Evolutionary conservation across 2,113 vertebrate genomes (phyloP), one percentile per base, ranked within the genome.

Genomic region (Calidris pygmaea): DNA sequence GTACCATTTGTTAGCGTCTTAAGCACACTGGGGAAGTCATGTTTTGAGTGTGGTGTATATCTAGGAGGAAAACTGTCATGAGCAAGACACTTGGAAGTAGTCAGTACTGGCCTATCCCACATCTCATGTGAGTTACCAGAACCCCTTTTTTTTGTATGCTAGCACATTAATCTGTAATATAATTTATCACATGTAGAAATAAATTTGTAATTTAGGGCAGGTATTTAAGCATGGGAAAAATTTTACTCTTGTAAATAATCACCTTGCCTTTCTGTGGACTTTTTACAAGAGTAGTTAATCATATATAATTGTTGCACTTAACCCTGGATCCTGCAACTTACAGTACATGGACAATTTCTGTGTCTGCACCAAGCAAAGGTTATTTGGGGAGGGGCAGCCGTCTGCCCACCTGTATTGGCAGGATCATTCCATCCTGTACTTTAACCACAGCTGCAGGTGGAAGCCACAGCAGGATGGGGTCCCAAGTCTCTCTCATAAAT

Each of bases 371-470:
- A 50, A 66, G 52, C 60, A 60, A 32, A 75, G 60, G 53, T 53
- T 65, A 4, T 73, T 2, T 34, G 72, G 55, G 62, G 34, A 77
- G 37, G 52, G 62, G 58, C 66, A 82, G 85, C 56, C 9, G 2
- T 32, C 71, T 41, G 92, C 77, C 90, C n/a, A 0, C 52, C 48
- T 53, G 63, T 13, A 1, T 12, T 11, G 65, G 83, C 87, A 91
- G 94, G 67, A 65, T 87, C 4, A 0, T 85, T 96, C 89, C 76
- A 55, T 82, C 95, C 75, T 93, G 65, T 93, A 72, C 97, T 93
- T 89, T 89, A 93, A 90, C 85, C 91, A 91, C 88, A 97, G 81
- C 90, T 91, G 94, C 91, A 85, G 96, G 92, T 96, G 52, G 59
- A 79, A 91, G 95, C 94, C 90, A 62, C 70, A 79, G 90, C 89